These are phyloP conservation scores for Megaptera novaeangliae DNA, from an alignment of 2,113 vertebrate genomes.

Conservation along the genomic window DNA sequence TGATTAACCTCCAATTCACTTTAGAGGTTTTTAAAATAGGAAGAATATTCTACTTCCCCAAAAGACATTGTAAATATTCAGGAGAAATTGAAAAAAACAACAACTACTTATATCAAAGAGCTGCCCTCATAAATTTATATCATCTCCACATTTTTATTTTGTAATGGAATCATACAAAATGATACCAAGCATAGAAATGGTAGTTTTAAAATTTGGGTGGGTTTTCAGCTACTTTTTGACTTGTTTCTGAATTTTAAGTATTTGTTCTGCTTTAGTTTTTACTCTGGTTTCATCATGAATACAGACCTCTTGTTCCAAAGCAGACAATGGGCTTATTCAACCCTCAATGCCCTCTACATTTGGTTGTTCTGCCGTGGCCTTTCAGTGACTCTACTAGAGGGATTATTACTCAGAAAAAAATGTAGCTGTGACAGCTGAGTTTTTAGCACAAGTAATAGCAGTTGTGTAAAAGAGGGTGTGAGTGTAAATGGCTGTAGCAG, in stretches of 20 bases:
- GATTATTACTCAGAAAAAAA: conserved; percentile 58
- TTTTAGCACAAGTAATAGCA: neutral
- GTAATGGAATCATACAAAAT: neutral
- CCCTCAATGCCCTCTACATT: neutral
- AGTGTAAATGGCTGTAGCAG: neutral
- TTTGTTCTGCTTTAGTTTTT: conserved; percentile 27
- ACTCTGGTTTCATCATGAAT: conserved; percentile 51
- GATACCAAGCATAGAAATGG: neutral
- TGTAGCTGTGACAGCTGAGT: neutral
- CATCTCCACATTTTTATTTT: conserved; percentile 1
- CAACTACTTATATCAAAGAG: neutral
- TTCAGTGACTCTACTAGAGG: neutral
- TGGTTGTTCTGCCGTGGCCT: neutral
- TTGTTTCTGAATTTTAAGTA: conserved; percentile 32
- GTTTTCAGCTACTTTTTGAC: conserved; percentile 36
- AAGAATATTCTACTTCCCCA: neutral
- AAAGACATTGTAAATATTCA: neutral
- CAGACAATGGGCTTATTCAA: conserved; percentile 59
- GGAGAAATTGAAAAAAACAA: neutral
- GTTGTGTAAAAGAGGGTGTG: neutral
- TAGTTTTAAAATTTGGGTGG: neutral
- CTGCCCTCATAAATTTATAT: neutral
- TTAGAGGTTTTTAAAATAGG: neutral
- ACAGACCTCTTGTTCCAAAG: conserved; percentile 36
- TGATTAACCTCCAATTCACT: neutral